These are phyloP conservation scores for Epistrophe eligans DNA, from an alignment of 2,888 invertebrate genomes.

Conservation along the genomic window DNA sequence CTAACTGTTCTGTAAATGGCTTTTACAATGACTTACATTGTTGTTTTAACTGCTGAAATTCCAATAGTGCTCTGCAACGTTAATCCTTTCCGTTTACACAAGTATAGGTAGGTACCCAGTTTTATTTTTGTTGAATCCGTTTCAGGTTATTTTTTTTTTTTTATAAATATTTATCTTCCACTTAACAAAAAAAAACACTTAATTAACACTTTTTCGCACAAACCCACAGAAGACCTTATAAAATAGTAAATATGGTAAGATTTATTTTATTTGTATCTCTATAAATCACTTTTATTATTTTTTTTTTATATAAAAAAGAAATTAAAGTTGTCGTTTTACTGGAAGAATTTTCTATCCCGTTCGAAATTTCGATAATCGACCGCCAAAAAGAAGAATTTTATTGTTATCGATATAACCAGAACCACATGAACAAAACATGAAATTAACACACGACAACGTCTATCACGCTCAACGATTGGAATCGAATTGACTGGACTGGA, in stretches of 20 bases:
- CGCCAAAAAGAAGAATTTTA: conserved; percentile 57
- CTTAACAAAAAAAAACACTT: conserved; percentile 8
- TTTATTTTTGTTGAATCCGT: conserved; percentile 42
- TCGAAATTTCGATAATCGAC: conserved; percentile 59
- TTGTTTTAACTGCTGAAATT: conserved; percentile 21
- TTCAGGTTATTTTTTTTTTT: conserved; percentile 26
- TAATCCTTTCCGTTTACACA: conserved; percentile 10
- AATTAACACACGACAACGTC: conserved; percentile 34
- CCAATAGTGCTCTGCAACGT: conserved; percentile 23
- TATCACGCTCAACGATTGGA: conserved; percentile 49
- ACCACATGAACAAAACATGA: conserved; percentile 8
- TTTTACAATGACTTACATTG: conserved; percentile 66
- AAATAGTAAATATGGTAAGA: neutral
- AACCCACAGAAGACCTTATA: neutral
- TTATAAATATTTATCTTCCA: conserved; percentile 9
- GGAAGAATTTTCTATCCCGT: conserved; percentile 32
- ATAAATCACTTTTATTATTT: conserved; percentile 19
- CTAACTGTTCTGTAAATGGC: conserved; percentile 40
- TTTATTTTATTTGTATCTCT: neutral
- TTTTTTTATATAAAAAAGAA: conserved; percentile 3
- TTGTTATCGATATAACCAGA: conserved; percentile 43
- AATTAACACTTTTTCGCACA: neutral
- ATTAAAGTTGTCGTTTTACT: conserved; percentile 39
- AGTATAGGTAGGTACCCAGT: neutral
- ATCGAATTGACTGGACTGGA: conserved; percentile 55